Evolutionary conservation across 2,888 invertebrate genomes (phyloP), one percentile per base, ranked within the genome.

Genomic region (Timandra comae): DNA sequence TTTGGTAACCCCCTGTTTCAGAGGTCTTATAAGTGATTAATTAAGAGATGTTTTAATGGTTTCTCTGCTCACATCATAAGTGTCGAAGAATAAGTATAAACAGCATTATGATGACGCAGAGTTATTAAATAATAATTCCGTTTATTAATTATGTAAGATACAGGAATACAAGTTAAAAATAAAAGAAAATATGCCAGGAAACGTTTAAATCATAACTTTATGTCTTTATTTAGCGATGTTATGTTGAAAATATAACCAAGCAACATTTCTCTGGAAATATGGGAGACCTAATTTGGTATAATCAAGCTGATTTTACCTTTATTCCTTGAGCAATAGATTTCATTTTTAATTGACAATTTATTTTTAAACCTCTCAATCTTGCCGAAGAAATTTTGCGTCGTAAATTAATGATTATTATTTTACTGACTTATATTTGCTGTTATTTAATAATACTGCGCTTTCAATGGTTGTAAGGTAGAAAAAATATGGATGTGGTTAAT

Each of bases 171-270:
- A n/a, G n/a, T 29, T 33, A 27, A 12, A 3, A n/a, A 11, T 12
- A 21, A 11, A 20, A 20, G 31, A 25, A 11, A 30, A 21, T 28
- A 19, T 24, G 9, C 16, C 12, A 11, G 19, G 12, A 28, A 28
- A 33, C 8, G 25, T 29, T 13, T 32, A 37, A 37, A 37, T 37
- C 36, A 37, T 25, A 37, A 27, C 16, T 27, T 33, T 27, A 33
- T 23, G 27, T 29, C 37, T 30, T 37, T 37, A 37, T 37, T 37
- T 33, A 23, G 23, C 27, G 32, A 29, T n/a, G n/a, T n/a, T n/a
- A 29, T 29, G 12, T 16, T 21, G 27, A 33, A 30, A 37, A 27
- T 33, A 33, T 13, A 28, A 11, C 27, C 27, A 27, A 20, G 37
- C 27, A 29, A 30, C 33, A 33, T 30, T 33, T 24, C 4, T 27